Base-by-base conservation (phyloP, 2,888 invertebrate species). In the Nephrotoma guestfalica region DNA sequence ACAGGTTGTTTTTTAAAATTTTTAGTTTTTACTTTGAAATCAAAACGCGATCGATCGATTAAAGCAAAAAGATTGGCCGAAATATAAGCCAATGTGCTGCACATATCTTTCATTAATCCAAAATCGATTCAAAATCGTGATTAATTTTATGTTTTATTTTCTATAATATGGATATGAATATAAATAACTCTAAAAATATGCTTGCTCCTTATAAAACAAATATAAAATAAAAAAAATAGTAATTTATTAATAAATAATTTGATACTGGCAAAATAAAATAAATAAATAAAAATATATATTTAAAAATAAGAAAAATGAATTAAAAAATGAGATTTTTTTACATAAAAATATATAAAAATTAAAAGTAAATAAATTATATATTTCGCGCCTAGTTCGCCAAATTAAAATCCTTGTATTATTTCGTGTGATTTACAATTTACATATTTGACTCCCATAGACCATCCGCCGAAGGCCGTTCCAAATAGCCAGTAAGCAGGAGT, bases 231-330 rank as follows among this genome's bases (percentile, higher is more conserved):
- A 4, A 43, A 84, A 84, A 84, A 84, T 43, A 43, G 42, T 43
- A 85, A 43, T 43, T 43, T 45, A 85, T 18, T 42, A 85, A 42
- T 85, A 85, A 85, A 84, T 84, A 84, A 85, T 85, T 85, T 85
- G 85, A 85, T 85, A 85, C 85, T 85, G 85, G 85, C 85, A 85
- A 85, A 85, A 85, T 43, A 85, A 85, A 85, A 85, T 43, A 85
- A 85, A 15, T 43, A 85, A 6, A 45, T 18, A 85, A 15, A 45
- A 30, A 85, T 85, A 85, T 9, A 85, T 43, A 71, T 71, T 30
- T 71, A 71, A 30, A 30, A 71, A 71, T 71, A 71, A 71, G 71
- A n/a, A 71, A 71, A 71, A 71, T 71, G 71, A 30, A 71, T 30
- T 71, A 71, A 71, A 71, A 30, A 84, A 84, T 41, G 84, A 84